Percentiles rank a stretch among this genome's conserved stretches.
These are phyloP conservation scores for Chromoteleia sp. DNA, from an alignment of 2,888 invertebrate genomes.

Conservation along the genomic window DNA sequence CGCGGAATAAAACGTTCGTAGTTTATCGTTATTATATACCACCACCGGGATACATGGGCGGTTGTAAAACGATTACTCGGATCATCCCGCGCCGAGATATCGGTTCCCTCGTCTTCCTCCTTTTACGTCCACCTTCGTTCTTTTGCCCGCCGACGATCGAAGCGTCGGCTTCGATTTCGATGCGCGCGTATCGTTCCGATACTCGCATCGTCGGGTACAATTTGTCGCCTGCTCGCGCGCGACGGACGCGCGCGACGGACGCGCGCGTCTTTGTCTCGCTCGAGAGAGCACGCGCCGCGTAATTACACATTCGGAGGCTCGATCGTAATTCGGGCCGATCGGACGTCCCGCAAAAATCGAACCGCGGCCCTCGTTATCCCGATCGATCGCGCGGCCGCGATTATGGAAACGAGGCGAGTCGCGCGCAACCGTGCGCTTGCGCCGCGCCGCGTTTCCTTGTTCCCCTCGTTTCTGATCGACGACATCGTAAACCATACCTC, in stretches of 20 bases:
- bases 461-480: slow-evolving; percentile 13
- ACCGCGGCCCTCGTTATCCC: slow-evolving; percentile 32
- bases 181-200: no score
- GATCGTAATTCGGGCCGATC: slow-evolving; percentile 50
- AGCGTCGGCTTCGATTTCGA: no score
- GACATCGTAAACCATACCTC: slow-evolving; percentile 35
- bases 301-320: slow-evolving; percentile 46
- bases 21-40: slow-evolving; percentile 80
- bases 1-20: slow-evolving; percentile 76
- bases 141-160: no score
- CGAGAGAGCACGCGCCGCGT: slow-evolving; percentile 49
- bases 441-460: slow-evolving; percentile 24
- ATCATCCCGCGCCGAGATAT: slow-evolving; percentile 18
- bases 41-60: slow-evolving; percentile 75
- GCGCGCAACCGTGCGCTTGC: slow-evolving; percentile 18
- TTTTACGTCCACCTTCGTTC: background rate
- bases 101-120: slow-evolving; percentile 14
- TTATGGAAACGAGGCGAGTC: slow-evolving; percentile 45
- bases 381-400: slow-evolving; percentile 53
- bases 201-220: slow-evolving; percentile 9
- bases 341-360: slow-evolving; percentile 48
- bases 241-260: background rate
- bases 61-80: slow-evolving; percentile 78
- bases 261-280: slow-evolving; percentile 48
- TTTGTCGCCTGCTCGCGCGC: slow-evolving; percentile 63